phyloP scores from a whole-genome alignment of 2,888 invertebrate species.

The Dilophus febrilis region DNA sequence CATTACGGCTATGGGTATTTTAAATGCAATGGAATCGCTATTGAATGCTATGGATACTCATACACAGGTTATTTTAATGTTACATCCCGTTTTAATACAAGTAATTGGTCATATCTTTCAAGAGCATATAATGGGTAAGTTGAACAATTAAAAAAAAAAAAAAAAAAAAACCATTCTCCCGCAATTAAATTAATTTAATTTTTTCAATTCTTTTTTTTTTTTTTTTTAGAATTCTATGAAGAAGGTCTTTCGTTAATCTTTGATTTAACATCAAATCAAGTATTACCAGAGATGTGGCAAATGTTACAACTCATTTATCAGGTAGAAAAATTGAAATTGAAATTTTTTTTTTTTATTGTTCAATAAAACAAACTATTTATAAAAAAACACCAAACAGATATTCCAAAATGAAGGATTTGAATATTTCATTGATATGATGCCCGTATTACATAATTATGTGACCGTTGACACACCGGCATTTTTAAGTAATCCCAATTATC shows the following conservation, averaged over 20 bases:
- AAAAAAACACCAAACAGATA: too few species aligned
- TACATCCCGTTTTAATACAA: slow-evolving; percentile 84
- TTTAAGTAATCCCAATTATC: slow-evolving; percentile 72
- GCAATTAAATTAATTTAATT: slow-evolving; percentile 1
- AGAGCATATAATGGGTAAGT: slow-evolving; percentile 61
- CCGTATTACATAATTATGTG: slow-evolving; percentile 92
- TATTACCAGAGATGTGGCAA: slow-evolving; percentile 94
- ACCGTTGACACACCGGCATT: slow-evolving; percentile 91
- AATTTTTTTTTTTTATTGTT: slow-evolving; percentile 1
- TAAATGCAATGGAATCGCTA: slow-evolving; percentile 91
- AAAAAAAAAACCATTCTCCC: too few species aligned
- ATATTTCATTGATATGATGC: slow-evolving; percentile 98
- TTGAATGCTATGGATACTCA: slow-evolving; percentile 81
- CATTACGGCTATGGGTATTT: slow-evolving; percentile 88
- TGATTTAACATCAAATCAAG: slow-evolving; percentile 71
- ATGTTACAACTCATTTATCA: slow-evolving; percentile 75
- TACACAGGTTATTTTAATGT: slow-evolving; percentile 60
- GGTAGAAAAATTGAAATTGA: slow-evolving; percentile 26
- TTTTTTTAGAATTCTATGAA: slow-evolving; percentile 80
- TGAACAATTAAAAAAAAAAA: too few species aligned
- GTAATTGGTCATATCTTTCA: slow-evolving; percentile 71
- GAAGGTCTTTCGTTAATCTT: slow-evolving; percentile 86
- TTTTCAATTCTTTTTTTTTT: slow-evolving; percentile 1
- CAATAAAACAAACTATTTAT: slow-evolving; percentile 9
- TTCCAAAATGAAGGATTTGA: slow-evolving; percentile 91